phyloP scores from a whole-genome alignment of 2,113 vertebrate species.

The Lophotis ruficrista region DNA sequence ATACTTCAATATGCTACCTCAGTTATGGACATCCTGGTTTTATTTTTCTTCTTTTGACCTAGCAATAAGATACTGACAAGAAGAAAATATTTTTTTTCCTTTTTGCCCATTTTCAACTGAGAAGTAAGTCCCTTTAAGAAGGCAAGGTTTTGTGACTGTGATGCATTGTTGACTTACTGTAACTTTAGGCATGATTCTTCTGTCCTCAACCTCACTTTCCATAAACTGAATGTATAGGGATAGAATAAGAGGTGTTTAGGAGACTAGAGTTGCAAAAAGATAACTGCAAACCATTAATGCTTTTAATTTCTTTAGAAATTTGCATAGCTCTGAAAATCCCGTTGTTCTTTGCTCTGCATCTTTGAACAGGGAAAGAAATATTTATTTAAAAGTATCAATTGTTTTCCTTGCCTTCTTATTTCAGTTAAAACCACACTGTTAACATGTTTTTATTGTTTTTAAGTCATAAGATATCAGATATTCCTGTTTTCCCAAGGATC shows the following conservation, averaged over 20 bases:
- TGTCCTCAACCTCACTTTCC: not conserved
- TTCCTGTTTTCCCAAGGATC: not conserved
- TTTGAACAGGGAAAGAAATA: not conserved
- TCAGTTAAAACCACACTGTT: not conserved
- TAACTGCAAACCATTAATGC: not conserved
- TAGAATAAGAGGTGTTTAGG: not conserved
- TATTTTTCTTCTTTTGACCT: not conserved
- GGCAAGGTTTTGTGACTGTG: not conserved
- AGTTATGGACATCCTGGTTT: not conserved
- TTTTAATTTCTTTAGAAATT: not conserved
- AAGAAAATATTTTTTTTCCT: not conserved
- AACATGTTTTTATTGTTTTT: not conserved
- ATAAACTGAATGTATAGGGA: not conserved
- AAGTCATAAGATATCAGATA: not conserved
- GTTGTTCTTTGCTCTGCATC: not conserved
- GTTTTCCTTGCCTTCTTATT: not conserved
- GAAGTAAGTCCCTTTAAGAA: conserved; percentile 3
- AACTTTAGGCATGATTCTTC: not conserved
- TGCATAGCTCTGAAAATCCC: not conserved
- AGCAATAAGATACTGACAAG: not conserved
- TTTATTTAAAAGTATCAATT: not conserved
- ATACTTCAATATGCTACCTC: not conserved
- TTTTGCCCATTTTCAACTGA: not conserved
- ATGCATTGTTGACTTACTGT: not conserved
- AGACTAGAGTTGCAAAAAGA: not conserved